These are phyloP conservation scores for Physocephala rufipes DNA, from an alignment of 2,888 invertebrate species.

Conservation along the genomic window DNA sequence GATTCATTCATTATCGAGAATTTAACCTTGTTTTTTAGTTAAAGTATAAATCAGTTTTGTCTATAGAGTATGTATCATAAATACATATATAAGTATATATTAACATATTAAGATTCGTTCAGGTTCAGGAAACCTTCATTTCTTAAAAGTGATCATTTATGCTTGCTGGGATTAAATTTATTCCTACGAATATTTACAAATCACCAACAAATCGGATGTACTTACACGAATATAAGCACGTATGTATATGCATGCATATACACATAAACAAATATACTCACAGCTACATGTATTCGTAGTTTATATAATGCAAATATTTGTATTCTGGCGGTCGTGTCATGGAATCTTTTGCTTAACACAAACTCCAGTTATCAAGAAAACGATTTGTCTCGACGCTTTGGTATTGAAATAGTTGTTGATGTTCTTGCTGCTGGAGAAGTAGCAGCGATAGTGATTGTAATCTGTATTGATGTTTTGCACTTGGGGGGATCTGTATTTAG, in stretches of 20 bases:
- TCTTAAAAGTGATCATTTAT: too few species aligned
- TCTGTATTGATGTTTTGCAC: constrained; percentile 5
- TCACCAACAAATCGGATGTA: background rate
- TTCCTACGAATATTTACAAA: too few species aligned
- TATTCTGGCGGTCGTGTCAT: background rate
- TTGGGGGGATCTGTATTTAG: too few species aligned
- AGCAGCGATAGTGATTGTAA: constrained; percentile 5
- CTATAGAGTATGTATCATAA: too few species aligned
- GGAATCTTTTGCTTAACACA: background rate
- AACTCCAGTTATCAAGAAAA: background rate
- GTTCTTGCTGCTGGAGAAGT: too few species aligned
- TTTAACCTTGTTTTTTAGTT: too few species aligned
- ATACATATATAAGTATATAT: too few species aligned
- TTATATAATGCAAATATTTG: background rate
- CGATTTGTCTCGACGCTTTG: background rate
- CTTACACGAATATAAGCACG: background rate
- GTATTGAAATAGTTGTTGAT: background rate
- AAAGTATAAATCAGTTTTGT: too few species aligned
- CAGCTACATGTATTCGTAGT: background rate
- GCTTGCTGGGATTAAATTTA: too few species aligned
- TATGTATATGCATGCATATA: background rate
- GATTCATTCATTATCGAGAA: too few species aligned
- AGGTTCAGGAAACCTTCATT: too few species aligned
- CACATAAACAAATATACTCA: background rate
- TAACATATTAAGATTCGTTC: too few species aligned